Percentiles rank a stretch among this genome's conserved stretches.
These are phyloP conservation scores for Cordilura impudica DNA, from an alignment of 2,888 invertebrate species.

Conservation along the genomic window DNA sequence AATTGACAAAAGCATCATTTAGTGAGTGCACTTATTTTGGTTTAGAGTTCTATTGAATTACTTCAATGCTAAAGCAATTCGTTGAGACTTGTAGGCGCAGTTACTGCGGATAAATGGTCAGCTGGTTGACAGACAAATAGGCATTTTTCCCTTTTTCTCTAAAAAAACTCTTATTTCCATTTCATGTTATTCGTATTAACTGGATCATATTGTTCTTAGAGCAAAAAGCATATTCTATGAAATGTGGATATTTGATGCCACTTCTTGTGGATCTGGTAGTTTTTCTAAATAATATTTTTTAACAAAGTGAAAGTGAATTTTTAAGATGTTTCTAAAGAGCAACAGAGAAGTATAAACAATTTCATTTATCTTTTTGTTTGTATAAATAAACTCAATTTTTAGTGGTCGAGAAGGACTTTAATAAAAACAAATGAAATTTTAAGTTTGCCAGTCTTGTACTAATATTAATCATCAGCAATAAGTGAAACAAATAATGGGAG, in stretches of 20 bases:
- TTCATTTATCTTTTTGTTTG: too few relatives aligned
- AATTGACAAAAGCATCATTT: constrained; percentile 49
- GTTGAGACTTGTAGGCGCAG: constrained; percentile 46
- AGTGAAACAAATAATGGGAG: too few relatives aligned
- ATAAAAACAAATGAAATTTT: too few relatives aligned
- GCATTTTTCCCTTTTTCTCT: constrained; percentile 27
- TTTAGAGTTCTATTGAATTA: constrained; percentile 47
- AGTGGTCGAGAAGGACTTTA: too few relatives aligned
- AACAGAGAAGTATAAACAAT: background rate
- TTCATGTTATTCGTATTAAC: constrained; percentile 18
- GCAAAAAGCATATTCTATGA: constrained; percentile 29
- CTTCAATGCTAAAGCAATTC: background rate
- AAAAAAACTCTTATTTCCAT: constrained; percentile 36
- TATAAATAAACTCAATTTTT: too few relatives aligned
- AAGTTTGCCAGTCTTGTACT: too few relatives aligned
- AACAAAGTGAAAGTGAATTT: background rate
- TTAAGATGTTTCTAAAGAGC: background rate
- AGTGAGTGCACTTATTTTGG: constrained; percentile 28
- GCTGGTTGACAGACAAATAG: constrained; percentile 57
- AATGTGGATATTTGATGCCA: constrained; percentile 41
- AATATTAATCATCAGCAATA: too few relatives aligned
- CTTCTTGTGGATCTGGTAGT: constrained; percentile 45
- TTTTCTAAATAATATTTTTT: background rate
- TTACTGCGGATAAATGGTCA: constrained; percentile 12
- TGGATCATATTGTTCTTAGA: background rate